phyloP scores from a whole-genome alignment of 2,888 invertebrate species.

The Xestoiulus laeticollis region DNA sequence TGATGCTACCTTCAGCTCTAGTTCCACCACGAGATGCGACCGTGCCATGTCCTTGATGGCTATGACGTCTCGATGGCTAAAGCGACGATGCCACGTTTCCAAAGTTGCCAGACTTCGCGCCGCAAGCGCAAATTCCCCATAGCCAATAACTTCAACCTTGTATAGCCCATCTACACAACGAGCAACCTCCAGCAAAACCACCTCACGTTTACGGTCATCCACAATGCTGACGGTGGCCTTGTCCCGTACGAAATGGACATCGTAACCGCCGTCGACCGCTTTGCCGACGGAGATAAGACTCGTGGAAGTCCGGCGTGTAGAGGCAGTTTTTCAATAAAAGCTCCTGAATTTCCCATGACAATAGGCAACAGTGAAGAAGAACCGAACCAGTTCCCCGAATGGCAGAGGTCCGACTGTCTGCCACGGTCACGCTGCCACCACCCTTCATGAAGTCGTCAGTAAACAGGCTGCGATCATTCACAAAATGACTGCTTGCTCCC shows the following conservation, averaged over 20 bases:
- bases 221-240: background rate
- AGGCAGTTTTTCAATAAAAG: background rate
- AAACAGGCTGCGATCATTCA: too few species aligned
- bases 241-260: background rate
- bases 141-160: background rate
- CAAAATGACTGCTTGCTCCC: too few species aligned
- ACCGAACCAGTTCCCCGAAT: too few species aligned
- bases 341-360: background rate
- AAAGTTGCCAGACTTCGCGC: too few species aligned
- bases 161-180: background rate
- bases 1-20: background rate
- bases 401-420: background rate
- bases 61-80: background rate
- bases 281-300: background rate
- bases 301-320: background rate
- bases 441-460: too few species aligned
- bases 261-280: background rate
- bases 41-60: background rate
- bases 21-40: background rate
- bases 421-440: background rate
- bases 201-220: background rate
- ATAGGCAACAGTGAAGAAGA: too few species aligned
- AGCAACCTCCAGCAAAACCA: background rate
- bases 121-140: too few species aligned
- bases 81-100: background rate